Percentiles rank a stretch among this genome's conserved stretches.
Evolutionary conservation across 2,113 vertebrate species (phyloP).

Genomic region (Aptenodytes patagonicus): DNA sequence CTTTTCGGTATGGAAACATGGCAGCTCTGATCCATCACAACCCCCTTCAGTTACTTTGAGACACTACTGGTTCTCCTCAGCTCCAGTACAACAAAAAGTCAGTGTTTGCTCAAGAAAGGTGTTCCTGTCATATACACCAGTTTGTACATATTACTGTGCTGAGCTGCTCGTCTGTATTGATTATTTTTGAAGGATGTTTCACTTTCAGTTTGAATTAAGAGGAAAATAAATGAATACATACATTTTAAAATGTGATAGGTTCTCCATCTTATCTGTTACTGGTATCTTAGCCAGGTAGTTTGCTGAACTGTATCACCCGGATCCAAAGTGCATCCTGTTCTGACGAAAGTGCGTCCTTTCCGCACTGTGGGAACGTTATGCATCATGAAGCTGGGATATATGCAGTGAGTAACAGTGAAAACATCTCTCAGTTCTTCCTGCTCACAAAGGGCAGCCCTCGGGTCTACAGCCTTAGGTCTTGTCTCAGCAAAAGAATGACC

Average conservation of each 20-base stretch:
- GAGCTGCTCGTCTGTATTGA: not conserved
- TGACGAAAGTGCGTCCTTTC: not conserved
- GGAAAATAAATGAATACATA: not conserved
- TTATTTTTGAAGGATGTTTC: not conserved
- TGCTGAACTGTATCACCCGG: not conserved
- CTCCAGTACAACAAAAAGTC: not conserved
- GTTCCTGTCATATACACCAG: not conserved
- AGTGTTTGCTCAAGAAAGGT: not conserved
- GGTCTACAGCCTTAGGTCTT: not conserved
- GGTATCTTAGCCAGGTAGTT: fast-evolving
- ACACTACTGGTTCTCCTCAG: not conserved
- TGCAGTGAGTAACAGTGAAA: not conserved
- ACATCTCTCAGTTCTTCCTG: not conserved
- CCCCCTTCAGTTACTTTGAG: not conserved
- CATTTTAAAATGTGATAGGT: not conserved
- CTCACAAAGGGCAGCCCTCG: fast-evolving
- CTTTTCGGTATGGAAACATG: not conserved
- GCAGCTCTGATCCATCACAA: not conserved
- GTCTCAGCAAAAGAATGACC: not conserved
- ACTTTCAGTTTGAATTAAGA: not conserved
- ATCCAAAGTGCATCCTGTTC: not conserved
- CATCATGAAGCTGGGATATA: too few species aligned
- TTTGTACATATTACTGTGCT: not conserved
- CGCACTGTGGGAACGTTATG: fast-evolving
- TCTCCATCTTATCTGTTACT: not conserved